Percentiles rank a stretch among this genome's conserved stretches.
Conservation (phyloP, 30 jellyfish, hydroid and myxozoan genomes). For the Aurelia sp. region DNA sequence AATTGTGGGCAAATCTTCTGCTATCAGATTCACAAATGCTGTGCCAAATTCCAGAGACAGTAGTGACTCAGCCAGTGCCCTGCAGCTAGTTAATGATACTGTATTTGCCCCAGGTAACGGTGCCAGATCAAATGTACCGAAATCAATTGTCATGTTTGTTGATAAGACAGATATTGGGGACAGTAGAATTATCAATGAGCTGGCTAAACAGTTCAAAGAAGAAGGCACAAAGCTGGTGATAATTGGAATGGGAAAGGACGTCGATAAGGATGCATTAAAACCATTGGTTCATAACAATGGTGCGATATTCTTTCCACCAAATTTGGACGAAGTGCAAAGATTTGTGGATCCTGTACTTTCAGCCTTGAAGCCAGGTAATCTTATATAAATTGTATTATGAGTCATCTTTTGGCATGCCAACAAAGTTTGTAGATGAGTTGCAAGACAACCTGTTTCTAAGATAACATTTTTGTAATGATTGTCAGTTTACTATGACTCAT, state of each 20-base stretch:
- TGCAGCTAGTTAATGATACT: conserved; percentile 64
- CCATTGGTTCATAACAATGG: conserved; percentile 50
- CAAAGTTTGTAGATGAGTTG: no score
- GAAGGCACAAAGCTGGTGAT: conserved; percentile 76
- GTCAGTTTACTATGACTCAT: no score
- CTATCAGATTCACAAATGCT: conserved; percentile 1
- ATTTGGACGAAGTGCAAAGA: conserved; percentile 62
- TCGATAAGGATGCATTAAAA: conserved; percentile 34
- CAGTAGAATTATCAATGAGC: conserved; percentile 40
- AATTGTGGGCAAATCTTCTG: background rate
- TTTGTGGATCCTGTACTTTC: conserved; percentile 62
- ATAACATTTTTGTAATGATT: no score
- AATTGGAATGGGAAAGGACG: conserved; percentile 78
- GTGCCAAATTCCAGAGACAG: conserved; percentile 38
- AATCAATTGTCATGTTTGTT: conserved; percentile 78
- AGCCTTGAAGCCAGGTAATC: conserved; percentile 81
- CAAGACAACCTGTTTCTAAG: no score
- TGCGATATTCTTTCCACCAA: conserved; percentile 89
- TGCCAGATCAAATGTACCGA: conserved; percentile 81
- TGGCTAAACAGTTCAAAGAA: conserved; percentile 72
- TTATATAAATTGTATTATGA: no score
- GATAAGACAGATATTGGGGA: conserved; percentile 67
- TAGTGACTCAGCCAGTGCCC: conserved; percentile 60
- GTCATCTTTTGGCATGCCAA: no score
- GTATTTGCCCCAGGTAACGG: conserved; percentile 74